These are phyloP conservation scores for Metallyticus violacea DNA, from an alignment of 2,888 invertebrate genomes.

Conservation along the genomic window DNA sequence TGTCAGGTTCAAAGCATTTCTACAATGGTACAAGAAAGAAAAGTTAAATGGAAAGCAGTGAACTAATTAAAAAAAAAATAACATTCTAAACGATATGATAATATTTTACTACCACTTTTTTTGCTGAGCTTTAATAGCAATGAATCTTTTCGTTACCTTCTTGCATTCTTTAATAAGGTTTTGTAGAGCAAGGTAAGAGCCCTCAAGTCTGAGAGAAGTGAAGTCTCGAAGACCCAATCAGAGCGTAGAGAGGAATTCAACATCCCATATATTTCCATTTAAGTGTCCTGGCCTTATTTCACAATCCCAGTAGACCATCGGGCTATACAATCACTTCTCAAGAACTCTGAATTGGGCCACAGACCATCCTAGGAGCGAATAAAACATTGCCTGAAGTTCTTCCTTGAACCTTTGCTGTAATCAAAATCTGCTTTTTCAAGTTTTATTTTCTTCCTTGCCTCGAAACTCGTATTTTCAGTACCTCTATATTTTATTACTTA, in stretches of 20 bases:
- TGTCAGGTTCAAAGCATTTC: no score
- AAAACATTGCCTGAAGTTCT: neutral
- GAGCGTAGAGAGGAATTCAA: neutral
- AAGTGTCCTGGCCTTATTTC: constrained; percentile 13
- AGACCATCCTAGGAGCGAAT: neutral
- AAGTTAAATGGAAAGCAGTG: no score
- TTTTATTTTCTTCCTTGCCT: neutral
- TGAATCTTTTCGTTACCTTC: neutral
- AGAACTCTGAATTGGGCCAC: neutral
- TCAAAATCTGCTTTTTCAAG: neutral
- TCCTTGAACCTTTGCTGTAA: neutral
- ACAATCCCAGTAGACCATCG: neutral
- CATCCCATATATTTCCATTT: constrained; percentile 12
- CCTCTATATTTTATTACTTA: no score
- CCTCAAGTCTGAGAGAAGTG: no score
- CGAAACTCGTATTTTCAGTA: neutral
- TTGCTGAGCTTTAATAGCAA: neutral
- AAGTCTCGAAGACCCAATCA: constrained; percentile 1
- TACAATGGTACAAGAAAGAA: no score
- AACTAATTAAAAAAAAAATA: no score
- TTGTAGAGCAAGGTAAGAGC: neutral
- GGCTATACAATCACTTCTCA: constrained; percentile 4
- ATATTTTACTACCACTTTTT: no score
- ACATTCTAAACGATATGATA: no score
- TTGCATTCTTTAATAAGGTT: neutral